phyloP scores from a whole-genome alignment of 1,140 invertebrate genomes.

The Octopus sinensis region DNA sequence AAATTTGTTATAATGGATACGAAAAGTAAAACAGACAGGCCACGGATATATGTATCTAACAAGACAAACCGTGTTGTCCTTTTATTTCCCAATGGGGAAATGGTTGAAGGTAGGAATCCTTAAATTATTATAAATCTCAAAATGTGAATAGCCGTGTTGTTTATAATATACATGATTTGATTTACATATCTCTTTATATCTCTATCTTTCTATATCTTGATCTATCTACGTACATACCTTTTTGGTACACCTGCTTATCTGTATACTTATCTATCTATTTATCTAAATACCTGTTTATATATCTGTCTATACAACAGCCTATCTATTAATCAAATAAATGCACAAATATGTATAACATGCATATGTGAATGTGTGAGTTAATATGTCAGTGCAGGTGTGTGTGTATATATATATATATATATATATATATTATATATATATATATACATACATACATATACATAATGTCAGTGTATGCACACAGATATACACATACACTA shows the following conservation, averaged over 20 bases:
- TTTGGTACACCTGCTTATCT: not conserved
- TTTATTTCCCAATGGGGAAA: constrained; percentile 52
- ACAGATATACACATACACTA: not conserved
- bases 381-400: not conserved
- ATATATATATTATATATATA: not conserved
- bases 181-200: too few species aligned
- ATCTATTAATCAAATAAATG: not conserved
- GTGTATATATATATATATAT: not conserved
- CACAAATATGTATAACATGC: not conserved
- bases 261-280: not conserved
- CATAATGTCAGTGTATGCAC: not conserved
- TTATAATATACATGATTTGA: not conserved
- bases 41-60: constrained; percentile 53
- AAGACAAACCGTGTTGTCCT: constrained; percentile 50
- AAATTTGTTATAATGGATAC: constrained; percentile 18
- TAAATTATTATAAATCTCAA: not conserved
- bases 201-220: not conserved
- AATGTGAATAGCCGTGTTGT: not conserved
- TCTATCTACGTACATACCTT: not conserved
- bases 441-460: not conserved
- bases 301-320: not conserved
- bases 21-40: constrained; percentile 38
- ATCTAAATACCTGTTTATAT: not conserved
- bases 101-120: constrained; percentile 48
- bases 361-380: not conserved